A percentile compares a stretch with the other conserved stretches of the same genome.
Evolutionary conservation across 2,888 invertebrate species (phyloP).

Genomic region (Dasysyrphus albostriatus): DNA sequence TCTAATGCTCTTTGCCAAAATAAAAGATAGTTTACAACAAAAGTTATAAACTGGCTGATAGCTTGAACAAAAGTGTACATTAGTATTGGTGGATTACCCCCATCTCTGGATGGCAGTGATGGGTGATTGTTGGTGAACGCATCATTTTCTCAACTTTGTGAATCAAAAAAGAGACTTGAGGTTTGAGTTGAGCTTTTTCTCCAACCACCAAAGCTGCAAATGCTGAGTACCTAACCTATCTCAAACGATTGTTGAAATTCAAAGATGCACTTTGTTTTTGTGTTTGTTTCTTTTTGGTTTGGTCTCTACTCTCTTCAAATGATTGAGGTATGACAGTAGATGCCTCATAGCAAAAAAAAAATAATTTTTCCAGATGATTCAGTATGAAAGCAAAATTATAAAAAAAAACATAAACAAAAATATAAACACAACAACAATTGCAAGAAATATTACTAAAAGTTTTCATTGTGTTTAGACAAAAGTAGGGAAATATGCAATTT

Average conservation of each 20-base stretch:
- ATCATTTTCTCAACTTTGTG: constrained; percentile 20
- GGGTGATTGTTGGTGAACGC: constrained; percentile 30
- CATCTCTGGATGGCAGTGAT: neutral
- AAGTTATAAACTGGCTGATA: neutral
- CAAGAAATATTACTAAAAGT: constrained; percentile 54
- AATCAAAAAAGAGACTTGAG: neutral
- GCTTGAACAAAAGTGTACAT: neutral
- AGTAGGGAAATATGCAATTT: constrained; percentile 76
- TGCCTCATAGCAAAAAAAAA: constrained; percentile 48
- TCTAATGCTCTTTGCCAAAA: constrained; percentile 42
- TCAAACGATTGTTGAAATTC: constrained; percentile 57
- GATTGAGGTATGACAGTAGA: constrained; percentile 34
- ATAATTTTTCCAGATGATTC: constrained; percentile 34
- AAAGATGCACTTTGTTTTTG: constrained; percentile 62
- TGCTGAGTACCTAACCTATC: constrained; percentile 10
- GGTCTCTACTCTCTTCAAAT: constrained; percentile 47
- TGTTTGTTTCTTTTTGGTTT: constrained; percentile 35
- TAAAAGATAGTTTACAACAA: constrained; percentile 16
- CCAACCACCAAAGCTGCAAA: constrained; percentile 25
- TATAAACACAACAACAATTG: constrained; percentile 75
- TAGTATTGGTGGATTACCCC: constrained; percentile 24
- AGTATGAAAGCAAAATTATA: constrained; percentile 71
- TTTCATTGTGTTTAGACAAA: constrained; percentile 54
- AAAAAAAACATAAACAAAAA: constrained; percentile 47
- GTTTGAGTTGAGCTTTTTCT: constrained; percentile 34